Percentiles rank a stretch among this genome's conserved stretches.
These are phyloP conservation scores for Synanthedon myopaeformis DNA, from an alignment of 2,888 invertebrate genomes.

Conservation along the genomic window DNA sequence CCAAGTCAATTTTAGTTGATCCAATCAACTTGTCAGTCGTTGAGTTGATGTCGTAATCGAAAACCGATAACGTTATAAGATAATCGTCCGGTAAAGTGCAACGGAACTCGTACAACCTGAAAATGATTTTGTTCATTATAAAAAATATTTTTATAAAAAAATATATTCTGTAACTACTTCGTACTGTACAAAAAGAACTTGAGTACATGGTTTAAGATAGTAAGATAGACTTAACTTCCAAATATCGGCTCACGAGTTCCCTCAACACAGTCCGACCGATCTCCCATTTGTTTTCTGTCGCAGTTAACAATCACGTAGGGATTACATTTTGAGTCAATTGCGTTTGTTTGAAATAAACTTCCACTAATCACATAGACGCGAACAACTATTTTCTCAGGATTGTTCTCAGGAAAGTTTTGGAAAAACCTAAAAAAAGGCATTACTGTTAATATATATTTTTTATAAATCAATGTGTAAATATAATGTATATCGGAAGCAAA, in stretches of 20 bases:
- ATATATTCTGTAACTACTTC: too few species aligned
- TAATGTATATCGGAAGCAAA: too few species aligned
- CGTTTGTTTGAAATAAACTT: slow-evolving; percentile 77
- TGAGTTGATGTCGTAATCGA: slow-evolving; percentile 76
- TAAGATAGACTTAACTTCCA: slow-evolving; percentile 71
- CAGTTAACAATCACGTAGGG: slow-evolving; percentile 80
- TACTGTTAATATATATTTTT: too few species aligned
- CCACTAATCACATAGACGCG: slow-evolving; percentile 84
- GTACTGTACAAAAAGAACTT: too few species aligned
- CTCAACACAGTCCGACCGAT: slow-evolving; percentile 76
- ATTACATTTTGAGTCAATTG: slow-evolving; percentile 79
- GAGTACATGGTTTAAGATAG: not conserved
- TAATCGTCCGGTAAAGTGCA: slow-evolving; percentile 82
- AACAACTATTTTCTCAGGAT: slow-evolving; percentile 73
- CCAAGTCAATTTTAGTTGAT: slow-evolving; percentile 85
- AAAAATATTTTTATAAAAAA: too few species aligned
- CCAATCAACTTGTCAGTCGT: slow-evolving; percentile 85
- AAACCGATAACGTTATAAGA: slow-evolving; percentile 77
- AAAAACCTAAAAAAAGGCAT: slow-evolving; percentile 52
- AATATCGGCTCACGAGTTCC: slow-evolving; percentile 86
- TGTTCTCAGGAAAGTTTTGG: slow-evolving; percentile 72
- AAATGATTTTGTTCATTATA: too few species aligned
- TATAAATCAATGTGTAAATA: too few species aligned
- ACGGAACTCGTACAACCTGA: slow-evolving; percentile 79
- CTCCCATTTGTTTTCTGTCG: slow-evolving; percentile 71